phyloP scores from a whole-genome alignment of 2,113 vertebrate species.

The Gnathochromis pfefferi region DNA sequence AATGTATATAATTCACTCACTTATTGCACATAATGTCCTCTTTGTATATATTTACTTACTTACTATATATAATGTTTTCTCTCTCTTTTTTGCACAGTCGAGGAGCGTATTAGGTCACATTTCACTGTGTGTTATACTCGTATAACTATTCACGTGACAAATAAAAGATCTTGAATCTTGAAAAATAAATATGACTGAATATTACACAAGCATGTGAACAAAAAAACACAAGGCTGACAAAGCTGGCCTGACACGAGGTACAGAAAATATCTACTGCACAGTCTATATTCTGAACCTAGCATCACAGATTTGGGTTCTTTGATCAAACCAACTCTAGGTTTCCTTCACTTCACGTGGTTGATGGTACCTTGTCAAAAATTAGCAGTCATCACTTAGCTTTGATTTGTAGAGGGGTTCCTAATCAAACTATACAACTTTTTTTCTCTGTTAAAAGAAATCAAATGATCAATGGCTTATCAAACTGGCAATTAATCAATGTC shows the following conservation, averaged over 20 bases:
- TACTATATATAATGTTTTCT: not conserved
- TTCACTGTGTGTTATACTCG: not conserved
- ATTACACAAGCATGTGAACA: not conserved
- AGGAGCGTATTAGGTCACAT: not conserved
- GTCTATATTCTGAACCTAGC: not conserved
- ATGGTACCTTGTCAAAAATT: not conserved
- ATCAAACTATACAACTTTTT: not conserved
- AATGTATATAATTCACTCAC: not conserved
- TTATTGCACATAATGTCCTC: not conserved
- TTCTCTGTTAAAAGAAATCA: not conserved
- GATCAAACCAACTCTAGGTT: not conserved
- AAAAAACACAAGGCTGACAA: not conserved
- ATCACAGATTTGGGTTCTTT: not conserved
- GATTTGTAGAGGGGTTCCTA: not conserved
- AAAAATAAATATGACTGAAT: not conserved
- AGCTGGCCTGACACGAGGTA: accelerated
- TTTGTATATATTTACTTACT: not conserved
- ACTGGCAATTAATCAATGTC: not conserved
- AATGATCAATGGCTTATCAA: not conserved
- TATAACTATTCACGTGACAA: not conserved
- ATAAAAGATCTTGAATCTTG: not conserved
- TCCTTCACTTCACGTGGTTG: accelerated
- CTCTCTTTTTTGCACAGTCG: not conserved
- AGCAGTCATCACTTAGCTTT: not conserved
- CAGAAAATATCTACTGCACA: not conserved